phyloP scores from a whole-genome alignment of 1,140 invertebrate species.

The Rhyzopertha dominica region DNA sequence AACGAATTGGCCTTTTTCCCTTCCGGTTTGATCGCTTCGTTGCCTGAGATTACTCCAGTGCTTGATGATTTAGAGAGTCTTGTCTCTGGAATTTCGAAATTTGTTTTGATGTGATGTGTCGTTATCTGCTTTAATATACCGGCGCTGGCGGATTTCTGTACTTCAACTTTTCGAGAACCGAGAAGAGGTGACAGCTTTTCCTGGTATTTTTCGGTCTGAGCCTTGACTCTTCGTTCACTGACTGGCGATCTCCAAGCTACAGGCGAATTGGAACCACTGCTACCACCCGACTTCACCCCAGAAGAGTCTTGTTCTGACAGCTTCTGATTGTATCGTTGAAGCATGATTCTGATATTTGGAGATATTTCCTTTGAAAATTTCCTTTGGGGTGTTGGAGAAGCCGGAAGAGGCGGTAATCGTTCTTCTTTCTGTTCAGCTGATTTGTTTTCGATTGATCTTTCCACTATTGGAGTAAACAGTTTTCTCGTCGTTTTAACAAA shows the following conservation, averaged over 20 bases:
- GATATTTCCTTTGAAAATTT: conserved; percentile 55
- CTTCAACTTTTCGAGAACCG: conserved; percentile 41
- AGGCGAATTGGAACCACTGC: conserved; percentile 55
- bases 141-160: conserved; percentile 54
- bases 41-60: background rate
- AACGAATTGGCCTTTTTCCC: no score
- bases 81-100: background rate
- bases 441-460: conserved; percentile 16
- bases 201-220: conserved; percentile 54
- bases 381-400: conserved; percentile 51
- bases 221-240: conserved; percentile 51
- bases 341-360: conserved; percentile 62
- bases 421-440: no score
- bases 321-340: conserved; percentile 57
- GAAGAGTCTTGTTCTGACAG: conserved; percentile 34
- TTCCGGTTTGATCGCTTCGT: background rate
- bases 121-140: conserved; percentile 36
- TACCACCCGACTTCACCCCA: conserved; percentile 46
- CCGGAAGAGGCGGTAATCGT: conserved; percentile 50
- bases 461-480: conserved; percentile 65
- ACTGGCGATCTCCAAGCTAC: conserved; percentile 55
- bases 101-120: no score
- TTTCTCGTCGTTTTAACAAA: conserved; percentile 73
- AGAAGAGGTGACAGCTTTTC: conserved; percentile 37
- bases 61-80: conserved; percentile 5